Evolutionary conservation across 2,797 vertebrate genomes (phyloP).

Genomic region (Artibeus lituratus): DNA sequence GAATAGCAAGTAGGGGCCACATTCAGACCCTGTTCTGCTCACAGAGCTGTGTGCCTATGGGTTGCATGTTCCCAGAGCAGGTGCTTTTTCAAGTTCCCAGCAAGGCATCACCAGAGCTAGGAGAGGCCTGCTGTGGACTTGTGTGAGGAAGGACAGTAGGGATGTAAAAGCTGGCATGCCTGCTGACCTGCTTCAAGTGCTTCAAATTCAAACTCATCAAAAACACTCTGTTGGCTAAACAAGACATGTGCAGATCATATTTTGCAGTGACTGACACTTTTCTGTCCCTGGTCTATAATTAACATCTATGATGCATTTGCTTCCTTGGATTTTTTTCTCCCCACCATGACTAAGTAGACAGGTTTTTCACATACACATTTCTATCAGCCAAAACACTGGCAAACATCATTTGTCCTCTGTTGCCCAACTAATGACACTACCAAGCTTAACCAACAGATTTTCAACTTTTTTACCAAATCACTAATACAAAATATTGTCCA

Average conservation of each 20-base stretch:
- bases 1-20: not conserved
- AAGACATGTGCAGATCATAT: not conserved
- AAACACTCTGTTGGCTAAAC: not conserved
- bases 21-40: not conserved
- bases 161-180: not conserved
- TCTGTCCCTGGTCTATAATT: not conserved
- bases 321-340: not conserved
- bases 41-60: not conserved
- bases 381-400: not conserved
- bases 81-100: not conserved
- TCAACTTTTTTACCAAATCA: not conserved
- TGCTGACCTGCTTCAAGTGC: not conserved
- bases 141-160: not conserved
- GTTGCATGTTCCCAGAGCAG: not conserved
- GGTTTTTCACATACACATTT: not conserved
- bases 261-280: not conserved
- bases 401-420: not conserved
- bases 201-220: conserved; percentile 17
- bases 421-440: not conserved
- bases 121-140: not conserved
- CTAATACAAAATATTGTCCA: not conserved
- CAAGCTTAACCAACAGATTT: not conserved
- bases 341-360: not conserved
- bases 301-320: not conserved
- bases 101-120: not conserved